Evolutionary conservation across 2,888 invertebrate genomes (phyloP), one percentile per base, ranked within the genome.

Genomic region (Phorcus lineatus): DNA sequence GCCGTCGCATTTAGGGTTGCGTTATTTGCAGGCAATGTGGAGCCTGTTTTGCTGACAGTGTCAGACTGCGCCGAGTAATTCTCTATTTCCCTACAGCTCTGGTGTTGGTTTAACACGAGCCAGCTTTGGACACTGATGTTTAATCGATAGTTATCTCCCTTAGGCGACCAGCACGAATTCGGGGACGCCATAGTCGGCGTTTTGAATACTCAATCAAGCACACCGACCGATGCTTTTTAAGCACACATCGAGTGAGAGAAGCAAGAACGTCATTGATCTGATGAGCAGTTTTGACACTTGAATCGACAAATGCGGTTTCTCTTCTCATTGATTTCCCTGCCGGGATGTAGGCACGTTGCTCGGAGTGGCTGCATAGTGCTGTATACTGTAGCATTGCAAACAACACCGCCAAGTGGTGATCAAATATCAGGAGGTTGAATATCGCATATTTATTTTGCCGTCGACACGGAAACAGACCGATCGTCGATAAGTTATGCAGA

Each of bases 71-170:
- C 62, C 28, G 62, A 62, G 62, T 62, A 31, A 31, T 16, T 62
- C 28, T 16, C 24, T 24, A 11, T 62, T 13, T 28, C 28, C 62
- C 28, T 28, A 28, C 13, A 24, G 62, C 28, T 70, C 36, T 36
- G 40, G 70, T 40, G 70, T 36, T 31, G 70, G n/a, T 40, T 70
- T 70, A 70, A 70, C 70, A 19, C 70, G 19, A 70, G 70, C 17
- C 40, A 70, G 70, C 19, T 31, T n/a, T 11, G 28, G 36, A 31
- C 31, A 19, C 70, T 70, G 70, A 36, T 70, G 70, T 36, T 16
- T 36, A 70, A 70, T 70, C 70, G 36, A 70, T 70, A 62, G 28
- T 62, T 24, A 31, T 62, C 11, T 62, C 62, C 62, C 62, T 28
- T 28, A 62, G 47, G 70, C 70, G 70, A 70, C 17, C 70, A 36